Base-by-base conservation (phyloP, 2,797 vertebrate species). In the Helicolenus hilgendorfi region DNA sequence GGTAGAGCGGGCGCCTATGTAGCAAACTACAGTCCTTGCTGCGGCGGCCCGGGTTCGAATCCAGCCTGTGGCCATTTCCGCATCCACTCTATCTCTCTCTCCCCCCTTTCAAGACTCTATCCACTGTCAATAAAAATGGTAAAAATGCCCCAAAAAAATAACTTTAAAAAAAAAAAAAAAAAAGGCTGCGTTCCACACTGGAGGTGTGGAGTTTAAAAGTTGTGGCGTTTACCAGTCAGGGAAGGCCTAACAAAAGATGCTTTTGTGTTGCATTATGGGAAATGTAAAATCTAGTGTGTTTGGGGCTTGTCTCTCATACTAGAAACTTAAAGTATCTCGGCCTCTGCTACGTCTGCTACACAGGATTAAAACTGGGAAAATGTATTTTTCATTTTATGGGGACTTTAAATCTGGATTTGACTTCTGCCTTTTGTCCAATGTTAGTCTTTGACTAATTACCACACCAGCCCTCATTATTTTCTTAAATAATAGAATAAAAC, bases 381-480 rank as follows among this genome's bases (percentile, higher is more conserved):
- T 45, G 0, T 45, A 0, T 45, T 45, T 45, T 45, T 45, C 41
- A 45, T 45, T 45, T 1, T 14, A 14, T 38, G 36, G 13, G 36
- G 36, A 38, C 36, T 38, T 38, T 41, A 41, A 41, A 45, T 45
- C 41, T 45, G 27, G 62, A 56, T 55, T 60, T 55, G 4, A 24
- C 15, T 1, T 36, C 24, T 63, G 49, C 11, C 15, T 67, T 38
- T 29, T 71, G 65, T 65, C 20, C 14, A 68, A 0, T 33, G 45
- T 72, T 67, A 9, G 20, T 33, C 14, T 72, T 60, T 0, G 27
- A 64, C 20, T 33, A 77, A 77, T 83, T 73, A 33, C 15, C 6
- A 36, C 63, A 24, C 36, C 22, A 33, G 56, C 31, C n/a, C 31
- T 80, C 24, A 81, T 79, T 74, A 79, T 11, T 72, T 33, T 64